A percentile compares a stretch with the other conserved stretches of the same genome.
phyloP scores from a whole-genome alignment of 1,140 invertebrate species.

The Lamellibrachia luymesi region DNA sequence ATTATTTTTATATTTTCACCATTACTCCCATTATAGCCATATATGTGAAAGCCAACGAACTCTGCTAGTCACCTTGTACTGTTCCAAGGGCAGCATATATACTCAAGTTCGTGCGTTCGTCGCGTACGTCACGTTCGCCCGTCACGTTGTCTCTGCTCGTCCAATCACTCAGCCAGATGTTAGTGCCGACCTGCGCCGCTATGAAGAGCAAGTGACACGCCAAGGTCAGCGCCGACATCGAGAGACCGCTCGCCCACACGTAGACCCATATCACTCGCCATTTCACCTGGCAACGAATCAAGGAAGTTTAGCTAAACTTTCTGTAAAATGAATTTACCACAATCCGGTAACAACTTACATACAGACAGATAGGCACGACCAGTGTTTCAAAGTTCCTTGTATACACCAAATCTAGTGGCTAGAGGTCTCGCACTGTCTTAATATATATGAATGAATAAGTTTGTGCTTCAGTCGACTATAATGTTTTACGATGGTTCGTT shows the following conservation, averaged over 20 bases:
- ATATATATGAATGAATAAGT: background rate
- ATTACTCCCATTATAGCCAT: too few species aligned
- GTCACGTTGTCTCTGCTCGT: slow-evolving; percentile 19
- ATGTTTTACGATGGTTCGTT: background rate
- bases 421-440: background rate
- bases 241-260: slow-evolving; percentile 1
- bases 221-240: background rate
- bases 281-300: slow-evolving; percentile 21
- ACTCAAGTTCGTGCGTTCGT: slow-evolving; percentile 2
- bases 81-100: slow-evolving; percentile 25
- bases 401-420: too few species aligned
- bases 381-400: too few species aligned
- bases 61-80: slow-evolving; percentile 20
- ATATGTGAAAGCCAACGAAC: too few species aligned
- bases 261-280: slow-evolving; percentile 20
- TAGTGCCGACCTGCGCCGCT: slow-evolving; percentile 15
- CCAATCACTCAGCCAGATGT: slow-evolving; percentile 30
- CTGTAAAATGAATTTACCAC: too few species aligned
- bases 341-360: too few species aligned
- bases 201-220: slow-evolving; percentile 17
- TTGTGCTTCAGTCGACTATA: background rate
- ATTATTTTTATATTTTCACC: too few species aligned
- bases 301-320: too few species aligned
- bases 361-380: too few species aligned
- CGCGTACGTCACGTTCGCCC: background rate